phyloP scores from a whole-genome alignment of 1,140 invertebrate species.

The Drosophila takahashii region DNA sequence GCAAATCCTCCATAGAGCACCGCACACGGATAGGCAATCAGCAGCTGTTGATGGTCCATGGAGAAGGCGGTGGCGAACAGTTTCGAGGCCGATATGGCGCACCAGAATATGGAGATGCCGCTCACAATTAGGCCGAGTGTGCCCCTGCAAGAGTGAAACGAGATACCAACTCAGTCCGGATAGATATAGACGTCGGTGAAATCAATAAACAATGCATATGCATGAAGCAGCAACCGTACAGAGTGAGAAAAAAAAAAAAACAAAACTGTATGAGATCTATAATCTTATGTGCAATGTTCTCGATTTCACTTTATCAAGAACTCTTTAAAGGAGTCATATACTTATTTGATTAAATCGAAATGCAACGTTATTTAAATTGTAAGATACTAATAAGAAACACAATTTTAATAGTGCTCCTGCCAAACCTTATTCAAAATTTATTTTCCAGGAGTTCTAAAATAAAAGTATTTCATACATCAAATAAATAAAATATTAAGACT shows the following conservation, averaged over 20 bases:
- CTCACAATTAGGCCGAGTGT: conserved; percentile 87
- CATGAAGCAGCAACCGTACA: conserved; percentile 42
- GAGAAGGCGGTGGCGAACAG: conserved; percentile 91
- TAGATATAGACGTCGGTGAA: conserved; percentile 52
- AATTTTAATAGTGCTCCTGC: no score
- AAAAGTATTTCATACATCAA: no score
- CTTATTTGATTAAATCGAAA: no score
- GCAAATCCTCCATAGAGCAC: conserved; percentile 94
- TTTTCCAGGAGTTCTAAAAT: no score
- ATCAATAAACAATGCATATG: conserved; percentile 82
- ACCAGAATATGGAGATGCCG: conserved; percentile 91
- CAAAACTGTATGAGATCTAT: background rate
- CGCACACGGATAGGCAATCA: conserved; percentile 94
- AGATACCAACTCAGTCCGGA: conserved; percentile 47
- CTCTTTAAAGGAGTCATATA: no score
- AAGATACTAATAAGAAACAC: no score
- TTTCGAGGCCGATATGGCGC: conserved; percentile 93
- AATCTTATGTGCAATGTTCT: background rate
- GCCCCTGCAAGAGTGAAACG: conserved; percentile 80
- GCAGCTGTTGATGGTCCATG: conserved; percentile 91
- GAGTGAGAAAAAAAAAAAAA: background rate
- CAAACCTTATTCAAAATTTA: no score
- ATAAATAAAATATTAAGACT: no score
- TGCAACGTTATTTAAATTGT: no score
- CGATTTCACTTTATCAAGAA: background rate